A percentile compares a stretch with the other conserved stretches of the same genome.
Evolutionary conservation across 2,113 vertebrate genomes (phyloP).

Genomic region (Galemys pyrenaicus): DNA sequence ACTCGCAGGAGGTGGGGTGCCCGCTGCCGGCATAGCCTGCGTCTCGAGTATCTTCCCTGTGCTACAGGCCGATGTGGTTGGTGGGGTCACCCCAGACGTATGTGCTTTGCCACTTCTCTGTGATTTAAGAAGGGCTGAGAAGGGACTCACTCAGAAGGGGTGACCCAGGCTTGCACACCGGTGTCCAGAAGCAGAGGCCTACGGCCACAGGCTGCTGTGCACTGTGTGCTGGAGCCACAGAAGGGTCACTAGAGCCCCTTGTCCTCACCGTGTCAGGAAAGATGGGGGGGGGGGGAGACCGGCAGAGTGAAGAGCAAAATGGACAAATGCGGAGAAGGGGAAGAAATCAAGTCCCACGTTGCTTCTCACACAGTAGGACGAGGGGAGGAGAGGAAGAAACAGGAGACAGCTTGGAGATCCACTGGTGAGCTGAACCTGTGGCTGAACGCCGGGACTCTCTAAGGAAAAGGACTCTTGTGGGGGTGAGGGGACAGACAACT

Average conservation of each 20-base stretch:
- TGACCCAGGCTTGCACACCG: neutral
- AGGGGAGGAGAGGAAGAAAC: neutral
- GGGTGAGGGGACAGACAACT: neutral
- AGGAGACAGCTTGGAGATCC: neutral
- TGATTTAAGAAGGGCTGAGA: neutral
- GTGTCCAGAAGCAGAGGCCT: neutral
- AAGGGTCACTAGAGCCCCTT: neutral
- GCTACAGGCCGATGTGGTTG: neutral
- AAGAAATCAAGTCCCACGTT: fast-evolving
- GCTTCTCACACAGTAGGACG: neutral
- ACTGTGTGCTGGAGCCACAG: fast-evolving
- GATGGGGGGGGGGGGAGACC: too few species aligned
- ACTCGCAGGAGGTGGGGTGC: neutral
- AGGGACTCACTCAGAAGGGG: neutral
- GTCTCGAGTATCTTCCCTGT: neutral
- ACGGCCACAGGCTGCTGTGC: neutral
- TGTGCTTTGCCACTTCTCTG: neutral
- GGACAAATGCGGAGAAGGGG: neutral
- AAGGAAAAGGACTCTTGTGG: neutral
- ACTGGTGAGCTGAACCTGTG: neutral
- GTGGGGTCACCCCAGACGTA: neutral
- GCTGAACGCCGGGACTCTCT: neutral
- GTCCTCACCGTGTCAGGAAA: neutral
- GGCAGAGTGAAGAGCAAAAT: neutral
- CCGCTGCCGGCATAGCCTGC: fast-evolving